Percentiles rank a stretch among this genome's conserved stretches.
phyloP scores from a whole-genome alignment of 1,140 invertebrate species.

The Amphibalanus amphitrite region DNA sequence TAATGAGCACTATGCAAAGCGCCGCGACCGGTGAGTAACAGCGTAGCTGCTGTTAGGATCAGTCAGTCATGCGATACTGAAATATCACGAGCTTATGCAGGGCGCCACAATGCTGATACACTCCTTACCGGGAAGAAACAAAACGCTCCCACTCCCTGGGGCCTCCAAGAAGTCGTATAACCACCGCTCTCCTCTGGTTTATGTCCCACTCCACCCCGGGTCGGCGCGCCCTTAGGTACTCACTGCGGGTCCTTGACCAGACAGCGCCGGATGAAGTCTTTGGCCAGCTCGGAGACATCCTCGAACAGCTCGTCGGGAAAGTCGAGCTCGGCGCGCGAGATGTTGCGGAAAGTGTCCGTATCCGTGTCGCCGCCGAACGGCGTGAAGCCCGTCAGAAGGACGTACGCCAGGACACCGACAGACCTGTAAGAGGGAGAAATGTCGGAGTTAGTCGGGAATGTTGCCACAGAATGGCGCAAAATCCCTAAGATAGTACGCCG shows the following conservation, averaged over 20 bases:
- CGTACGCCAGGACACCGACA: constrained; percentile 78
- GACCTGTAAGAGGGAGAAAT: constrained; percentile 30
- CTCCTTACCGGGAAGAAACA: too few relatives aligned
- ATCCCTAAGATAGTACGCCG: too few relatives aligned
- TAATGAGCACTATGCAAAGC: too few relatives aligned
- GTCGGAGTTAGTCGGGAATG: too few relatives aligned
- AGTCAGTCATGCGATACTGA: too few relatives aligned
- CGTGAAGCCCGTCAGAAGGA: constrained; percentile 71
- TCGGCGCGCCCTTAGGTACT: constrained; percentile 7
- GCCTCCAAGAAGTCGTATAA: too few relatives aligned
- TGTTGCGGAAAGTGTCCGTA: constrained; percentile 85
- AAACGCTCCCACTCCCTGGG: too few relatives aligned
- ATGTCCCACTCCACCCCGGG: constrained; percentile 42
- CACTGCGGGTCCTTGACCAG: constrained; percentile 47
- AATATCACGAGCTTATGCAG: too few relatives aligned
- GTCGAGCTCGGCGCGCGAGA: constrained; percentile 71
- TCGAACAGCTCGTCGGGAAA: constrained; percentile 80
- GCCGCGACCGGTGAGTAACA: too few relatives aligned
- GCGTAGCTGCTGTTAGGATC: too few relatives aligned
- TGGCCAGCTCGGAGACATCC: constrained; percentile 60
- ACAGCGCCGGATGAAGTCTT: constrained; percentile 48
- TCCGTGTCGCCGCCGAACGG: constrained; percentile 86
- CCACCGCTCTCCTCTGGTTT: constrained; percentile 43
- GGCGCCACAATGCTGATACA: too few relatives aligned
- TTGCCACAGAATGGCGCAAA: too few relatives aligned